Base-by-base conservation (phyloP, 2,113 vertebrate species). In the Vimba vimba region DNA sequence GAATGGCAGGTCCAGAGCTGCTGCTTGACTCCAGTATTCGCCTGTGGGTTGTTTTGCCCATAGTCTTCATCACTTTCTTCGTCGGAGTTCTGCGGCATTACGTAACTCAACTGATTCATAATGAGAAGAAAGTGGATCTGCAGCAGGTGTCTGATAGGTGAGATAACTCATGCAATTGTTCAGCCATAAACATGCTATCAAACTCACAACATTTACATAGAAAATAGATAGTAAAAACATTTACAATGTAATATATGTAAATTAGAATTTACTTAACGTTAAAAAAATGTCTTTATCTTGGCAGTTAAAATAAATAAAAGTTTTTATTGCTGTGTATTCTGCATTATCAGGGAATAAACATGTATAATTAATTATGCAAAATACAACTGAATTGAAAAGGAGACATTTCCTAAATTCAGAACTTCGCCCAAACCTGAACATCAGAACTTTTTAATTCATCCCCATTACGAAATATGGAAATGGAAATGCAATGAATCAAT, bases 11-110 rank as follows among this genome's bases (percentile, higher is more conserved):
- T 45, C 96, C 96, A 2, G 96, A 97, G 91, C 89, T 96, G 82
- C 90, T 96, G 6, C 83, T 97, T 88, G 96, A 97, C 90, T 94
- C 95, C 82, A 95, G 93, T 84, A 97, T 97, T 47, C 94, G 96
- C 2, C 39, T 96, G 88, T 97, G 96, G 95, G 95, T 96, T 4
- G 94, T 97, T 5, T 89, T 97, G 73, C 95, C 96, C 87, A 96
- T 97, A 50, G 95, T 96, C 43, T 94, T 95, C 80, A 95, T 96
- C 90, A 96, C 96, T 6, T 95, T 96, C 89, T 89, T 95, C 0
- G 94, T 95, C 1, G 96, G 96, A 1, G 91, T 97, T 86, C 89
- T 96, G 57, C 94, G 96, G n/a, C 95, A 96, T 91, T 96, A 96
- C 15, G 91, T 96, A 15, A 95, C 94, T 25, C 93, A 94, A 57